A percentile compares a stretch with the other conserved stretches of the same genome.
Conservation (phyloP, 2,113 vertebrate genomes). For the Papio anubis region DNA sequence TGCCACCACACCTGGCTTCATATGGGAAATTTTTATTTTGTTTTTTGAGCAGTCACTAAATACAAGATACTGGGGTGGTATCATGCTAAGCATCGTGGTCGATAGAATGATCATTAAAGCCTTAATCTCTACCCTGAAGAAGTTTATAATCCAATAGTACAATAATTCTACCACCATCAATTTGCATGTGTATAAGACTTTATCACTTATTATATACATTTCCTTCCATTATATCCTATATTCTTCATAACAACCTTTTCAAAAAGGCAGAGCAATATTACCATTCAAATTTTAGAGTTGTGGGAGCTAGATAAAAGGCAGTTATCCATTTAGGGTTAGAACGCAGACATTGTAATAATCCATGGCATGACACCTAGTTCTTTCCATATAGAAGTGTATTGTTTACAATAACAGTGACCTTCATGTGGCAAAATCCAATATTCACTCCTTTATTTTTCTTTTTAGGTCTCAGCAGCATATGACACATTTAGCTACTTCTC, state of each 20-base stretch:
- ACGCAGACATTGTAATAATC: neutral
- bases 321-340: neutral
- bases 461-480: neutral
- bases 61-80: neutral
- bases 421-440: neutral
- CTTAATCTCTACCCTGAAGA: neutral
- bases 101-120: neutral
- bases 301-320: neutral
- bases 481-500: neutral
- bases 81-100: neutral
- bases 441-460: neutral
- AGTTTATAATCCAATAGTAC: neutral
- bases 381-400: neutral
- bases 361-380: neutral
- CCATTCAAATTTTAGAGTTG: neutral
- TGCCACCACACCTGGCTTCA: neutral
- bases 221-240: neutral
- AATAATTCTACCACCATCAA: neutral
- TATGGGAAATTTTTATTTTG: neutral
- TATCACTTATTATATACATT: neutral
- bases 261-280: conserved; percentile 38
- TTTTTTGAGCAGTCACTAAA: neutral
- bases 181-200: neutral
- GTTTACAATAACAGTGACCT: neutral
- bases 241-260: neutral